These are phyloP conservation scores for Saccopteryx leptura DNA, from an alignment of 2,113 vertebrate genomes.

Conservation along the genomic window DNA sequence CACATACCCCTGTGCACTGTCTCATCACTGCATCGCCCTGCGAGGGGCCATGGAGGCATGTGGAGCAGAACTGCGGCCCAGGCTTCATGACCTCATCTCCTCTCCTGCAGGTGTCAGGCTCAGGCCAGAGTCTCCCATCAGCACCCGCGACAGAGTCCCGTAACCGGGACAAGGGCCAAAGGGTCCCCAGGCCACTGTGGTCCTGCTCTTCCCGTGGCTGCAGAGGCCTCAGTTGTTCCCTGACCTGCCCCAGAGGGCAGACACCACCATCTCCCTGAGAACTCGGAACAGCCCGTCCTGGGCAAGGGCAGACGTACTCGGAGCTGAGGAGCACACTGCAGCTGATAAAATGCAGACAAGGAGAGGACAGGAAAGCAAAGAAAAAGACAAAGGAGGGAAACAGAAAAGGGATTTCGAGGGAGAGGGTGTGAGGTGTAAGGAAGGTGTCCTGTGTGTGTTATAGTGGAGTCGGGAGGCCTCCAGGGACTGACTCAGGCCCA, in stretches of 20 bases:
- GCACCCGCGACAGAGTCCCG: not conserved
- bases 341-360: not conserved
- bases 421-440: not conserved
- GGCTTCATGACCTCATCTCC: accelerated
- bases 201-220: accelerated
- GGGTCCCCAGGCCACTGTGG: not conserved
- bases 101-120: not conserved
- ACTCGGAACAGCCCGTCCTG: not conserved
- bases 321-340: not conserved
- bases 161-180: not conserved
- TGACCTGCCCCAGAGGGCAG: not conserved
- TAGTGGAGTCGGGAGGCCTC: not conserved
- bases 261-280: not conserved
- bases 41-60: not conserved
- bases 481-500: accelerated
- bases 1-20: not conserved
- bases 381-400: not conserved
- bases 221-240: not conserved
- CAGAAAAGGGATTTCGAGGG: too few species aligned
- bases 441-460: accelerated
- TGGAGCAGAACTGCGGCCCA: not conserved
- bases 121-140: not conserved
- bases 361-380: not conserved
- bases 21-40: not conserved
- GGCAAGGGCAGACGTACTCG: not conserved